A percentile compares a stretch with the other conserved stretches of the same genome.
Conservation (phyloP, 2,797 vertebrate genomes). For the Schizopygopsis pylzovi region DNA sequence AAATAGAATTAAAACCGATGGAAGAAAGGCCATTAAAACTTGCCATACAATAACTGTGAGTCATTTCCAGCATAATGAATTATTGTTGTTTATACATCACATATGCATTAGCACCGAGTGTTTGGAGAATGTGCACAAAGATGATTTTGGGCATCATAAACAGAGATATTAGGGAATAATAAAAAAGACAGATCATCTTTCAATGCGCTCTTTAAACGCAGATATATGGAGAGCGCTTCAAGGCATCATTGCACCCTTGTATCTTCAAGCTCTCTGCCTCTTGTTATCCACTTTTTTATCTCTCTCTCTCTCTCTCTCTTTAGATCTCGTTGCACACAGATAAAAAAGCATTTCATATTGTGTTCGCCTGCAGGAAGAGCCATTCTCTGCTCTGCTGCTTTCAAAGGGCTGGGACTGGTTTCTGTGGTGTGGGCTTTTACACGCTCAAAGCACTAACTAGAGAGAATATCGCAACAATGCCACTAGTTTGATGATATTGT, state of each 20-base stretch:
- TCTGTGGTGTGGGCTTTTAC: not conserved
- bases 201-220: not conserved
- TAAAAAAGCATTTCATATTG: constrained; percentile 32
- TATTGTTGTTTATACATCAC: not conserved
- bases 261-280: not conserved
- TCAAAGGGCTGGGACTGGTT: constrained; percentile 7
- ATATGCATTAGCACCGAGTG: constrained; percentile 16
- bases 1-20: not conserved
- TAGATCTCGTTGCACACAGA: not conserved
- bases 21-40: not conserved
- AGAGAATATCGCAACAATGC: not conserved
- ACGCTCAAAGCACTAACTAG: not conserved
- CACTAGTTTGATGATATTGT: not conserved
- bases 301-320: not conserved
- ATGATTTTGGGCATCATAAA: constrained; percentile 20
- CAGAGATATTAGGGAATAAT: constrained; percentile 14
- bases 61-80: not conserved
- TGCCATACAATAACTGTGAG: not conserved
- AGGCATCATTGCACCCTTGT: constrained; percentile 12
- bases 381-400: not conserved
- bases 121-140: constrained; percentile 7
- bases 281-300: constrained; percentile 1
- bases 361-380: not conserved
- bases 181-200: constrained; percentile 18
- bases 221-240: constrained; percentile 3